These are phyloP conservation scores for Cheirogaleus medius DNA, from an alignment of 2,113 vertebrate species.

Conservation along the genomic window DNA sequence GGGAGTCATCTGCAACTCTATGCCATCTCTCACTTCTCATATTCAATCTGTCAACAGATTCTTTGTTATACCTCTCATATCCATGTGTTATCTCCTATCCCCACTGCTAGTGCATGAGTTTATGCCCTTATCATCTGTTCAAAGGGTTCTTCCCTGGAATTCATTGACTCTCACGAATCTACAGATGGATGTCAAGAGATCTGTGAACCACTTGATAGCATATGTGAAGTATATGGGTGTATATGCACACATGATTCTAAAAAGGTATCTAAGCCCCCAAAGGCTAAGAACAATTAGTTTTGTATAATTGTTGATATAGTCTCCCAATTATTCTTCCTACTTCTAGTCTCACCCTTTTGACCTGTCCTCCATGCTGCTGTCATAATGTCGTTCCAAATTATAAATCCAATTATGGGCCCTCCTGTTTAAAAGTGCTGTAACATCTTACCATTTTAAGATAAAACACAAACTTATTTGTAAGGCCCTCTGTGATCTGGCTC, in stretches of 20 bases:
- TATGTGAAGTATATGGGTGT: neutral
- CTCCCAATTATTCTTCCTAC: neutral
- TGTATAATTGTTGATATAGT: neutral
- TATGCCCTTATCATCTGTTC: neutral
- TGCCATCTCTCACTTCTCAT: neutral
- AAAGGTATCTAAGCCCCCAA: neutral
- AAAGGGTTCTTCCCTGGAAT: neutral
- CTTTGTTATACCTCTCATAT: neutral
- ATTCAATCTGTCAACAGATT: neutral
- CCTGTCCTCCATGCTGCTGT: neutral
- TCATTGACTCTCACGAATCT: neutral
- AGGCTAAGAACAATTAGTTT: neutral
- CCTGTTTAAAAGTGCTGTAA: neutral
- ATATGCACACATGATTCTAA: neutral
- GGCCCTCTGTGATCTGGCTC: neutral
- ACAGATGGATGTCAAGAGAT: neutral
- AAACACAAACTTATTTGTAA: neutral
- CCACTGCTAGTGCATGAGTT: neutral
- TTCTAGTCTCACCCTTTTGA: neutral
- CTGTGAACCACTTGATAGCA: neutral
- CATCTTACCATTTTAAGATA: slow-evolving; percentile 23
- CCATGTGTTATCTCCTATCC: neutral
- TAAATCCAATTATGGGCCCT: neutral
- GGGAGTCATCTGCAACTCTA: neutral
- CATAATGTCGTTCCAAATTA: neutral